These are phyloP conservation scores for Bombus consobrinus DNA, from an alignment of 1,140 invertebrate genomes.

Conservation along the genomic window DNA sequence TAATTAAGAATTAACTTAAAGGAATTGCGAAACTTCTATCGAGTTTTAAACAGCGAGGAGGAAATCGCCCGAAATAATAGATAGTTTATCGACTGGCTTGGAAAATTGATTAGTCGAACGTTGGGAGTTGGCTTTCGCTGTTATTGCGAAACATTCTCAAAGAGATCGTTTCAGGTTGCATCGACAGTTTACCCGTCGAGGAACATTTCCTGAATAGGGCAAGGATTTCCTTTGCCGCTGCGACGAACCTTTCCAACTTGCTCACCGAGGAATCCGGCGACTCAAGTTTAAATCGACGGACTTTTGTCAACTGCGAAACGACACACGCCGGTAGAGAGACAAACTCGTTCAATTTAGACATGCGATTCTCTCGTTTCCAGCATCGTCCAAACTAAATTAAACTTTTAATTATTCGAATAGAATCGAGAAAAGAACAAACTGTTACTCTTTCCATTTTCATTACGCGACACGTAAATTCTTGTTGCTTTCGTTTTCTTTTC, in stretches of 20 bases:
- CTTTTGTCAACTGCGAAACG: slow-evolving; percentile 51
- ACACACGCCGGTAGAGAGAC: slow-evolving; percentile 22
- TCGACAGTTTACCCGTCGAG: slow-evolving; percentile 24
- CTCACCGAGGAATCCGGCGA: slow-evolving; percentile 26
- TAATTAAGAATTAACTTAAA: background rate
- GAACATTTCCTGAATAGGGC: slow-evolving; percentile 18
- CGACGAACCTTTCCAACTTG: slow-evolving; percentile 32
- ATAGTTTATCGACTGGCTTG: background rate
- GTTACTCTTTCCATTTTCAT: background rate
- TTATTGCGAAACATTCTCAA: slow-evolving; percentile 4
- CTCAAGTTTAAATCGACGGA: slow-evolving; percentile 48
- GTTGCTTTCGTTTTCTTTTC: too few species aligned
- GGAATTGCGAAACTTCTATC: background rate
- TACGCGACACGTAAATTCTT: background rate
- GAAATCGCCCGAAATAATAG: background rate
- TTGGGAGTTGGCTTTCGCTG: background rate
- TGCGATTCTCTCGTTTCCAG: background rate
- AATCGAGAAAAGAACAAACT: background rate
- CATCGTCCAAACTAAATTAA: slow-evolving; percentile 27
- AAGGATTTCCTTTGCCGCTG: slow-evolving; percentile 17
- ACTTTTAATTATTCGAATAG: slow-evolving; percentile 50
- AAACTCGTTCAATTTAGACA: slow-evolving; percentile 35
- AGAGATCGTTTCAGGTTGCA: background rate
- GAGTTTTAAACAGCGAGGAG: background rate
- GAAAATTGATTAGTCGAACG: slow-evolving; percentile 22